A percentile compares a stretch with the other conserved stretches of the same genome.
Evolutionary conservation across 2,888 invertebrate species (phyloP).

Genomic region (Coenonympha glycerion): DNA sequence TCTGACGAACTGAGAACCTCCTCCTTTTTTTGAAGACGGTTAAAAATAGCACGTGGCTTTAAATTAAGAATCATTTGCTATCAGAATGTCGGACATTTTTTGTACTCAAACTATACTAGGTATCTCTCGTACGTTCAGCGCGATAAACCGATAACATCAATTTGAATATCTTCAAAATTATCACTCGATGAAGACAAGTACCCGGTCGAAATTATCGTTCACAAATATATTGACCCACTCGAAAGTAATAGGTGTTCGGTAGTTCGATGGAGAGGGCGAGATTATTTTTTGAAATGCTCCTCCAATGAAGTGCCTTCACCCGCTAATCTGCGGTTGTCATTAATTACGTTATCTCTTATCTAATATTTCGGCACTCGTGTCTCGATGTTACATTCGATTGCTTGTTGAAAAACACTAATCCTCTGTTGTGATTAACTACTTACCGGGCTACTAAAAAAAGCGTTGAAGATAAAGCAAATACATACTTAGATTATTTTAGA

Average conservation of each 20-base stretch:
- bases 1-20: no score
- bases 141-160: conserved; percentile 18
- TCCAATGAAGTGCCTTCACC: conserved; percentile 68
- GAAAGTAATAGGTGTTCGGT: conserved; percentile 66
- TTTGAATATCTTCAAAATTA: conserved; percentile 27
- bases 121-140: background rate
- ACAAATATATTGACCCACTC: conserved; percentile 68
- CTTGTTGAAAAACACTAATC: conserved; percentile 40
- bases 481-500: no score
- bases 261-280: conserved; percentile 65
- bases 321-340: conserved; percentile 71
- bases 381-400: conserved; percentile 53
- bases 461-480: background rate
- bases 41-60: no score
- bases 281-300: conserved; percentile 74
- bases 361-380: conserved; percentile 65
- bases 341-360: conserved; percentile 76
- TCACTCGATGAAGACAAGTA: conserved; percentile 27
- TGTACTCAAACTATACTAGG: background rate
- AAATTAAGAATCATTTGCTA: no score
- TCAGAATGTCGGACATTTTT: background rate
- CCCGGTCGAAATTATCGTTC: conserved; percentile 49
- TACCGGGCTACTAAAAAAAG: background rate
- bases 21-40: no score
- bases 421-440: conserved; percentile 25